Conservation (phyloP, 2,113 vertebrate genomes). For the Urocitellus parryii region DNA sequence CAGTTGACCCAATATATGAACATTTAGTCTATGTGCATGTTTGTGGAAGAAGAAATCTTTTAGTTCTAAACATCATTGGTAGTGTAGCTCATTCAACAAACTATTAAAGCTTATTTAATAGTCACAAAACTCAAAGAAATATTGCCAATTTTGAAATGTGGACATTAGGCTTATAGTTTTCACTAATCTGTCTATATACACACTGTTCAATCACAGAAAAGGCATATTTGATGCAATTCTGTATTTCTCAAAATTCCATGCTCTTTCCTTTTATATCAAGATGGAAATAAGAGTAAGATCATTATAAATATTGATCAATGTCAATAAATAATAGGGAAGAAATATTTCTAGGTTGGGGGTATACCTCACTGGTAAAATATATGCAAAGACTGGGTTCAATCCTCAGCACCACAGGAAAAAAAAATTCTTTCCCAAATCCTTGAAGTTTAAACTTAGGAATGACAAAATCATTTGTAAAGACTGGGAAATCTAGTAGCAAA, state of each 20-base stretch:
- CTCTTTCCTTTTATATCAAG: background rate
- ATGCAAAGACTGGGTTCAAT: background rate
- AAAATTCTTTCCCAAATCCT: background rate
- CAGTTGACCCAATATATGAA: background rate
- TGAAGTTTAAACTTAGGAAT: background rate
- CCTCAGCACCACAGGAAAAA: background rate
- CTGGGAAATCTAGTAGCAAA: constrained; percentile 15
- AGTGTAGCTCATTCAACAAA: background rate
- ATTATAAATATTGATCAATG: background rate
- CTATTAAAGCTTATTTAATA: background rate
- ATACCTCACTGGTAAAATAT: too few species aligned
- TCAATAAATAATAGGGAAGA: background rate
- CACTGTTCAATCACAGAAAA: background rate
- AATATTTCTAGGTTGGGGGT: background rate
- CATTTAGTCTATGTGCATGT: background rate
- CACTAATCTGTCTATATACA: background rate
- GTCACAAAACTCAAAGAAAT: background rate
- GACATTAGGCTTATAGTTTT: background rate
- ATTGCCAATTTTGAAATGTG: background rate
- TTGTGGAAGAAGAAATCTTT: background rate
- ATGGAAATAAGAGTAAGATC: background rate
- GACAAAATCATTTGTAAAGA: background rate
- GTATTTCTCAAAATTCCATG: background rate
- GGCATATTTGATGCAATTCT: background rate
- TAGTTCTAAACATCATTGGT: background rate